Evolutionary conservation across 2,888 invertebrate genomes (phyloP), one percentile per base, ranked within the genome.

Genomic region (Eristalis intricaria): DNA sequence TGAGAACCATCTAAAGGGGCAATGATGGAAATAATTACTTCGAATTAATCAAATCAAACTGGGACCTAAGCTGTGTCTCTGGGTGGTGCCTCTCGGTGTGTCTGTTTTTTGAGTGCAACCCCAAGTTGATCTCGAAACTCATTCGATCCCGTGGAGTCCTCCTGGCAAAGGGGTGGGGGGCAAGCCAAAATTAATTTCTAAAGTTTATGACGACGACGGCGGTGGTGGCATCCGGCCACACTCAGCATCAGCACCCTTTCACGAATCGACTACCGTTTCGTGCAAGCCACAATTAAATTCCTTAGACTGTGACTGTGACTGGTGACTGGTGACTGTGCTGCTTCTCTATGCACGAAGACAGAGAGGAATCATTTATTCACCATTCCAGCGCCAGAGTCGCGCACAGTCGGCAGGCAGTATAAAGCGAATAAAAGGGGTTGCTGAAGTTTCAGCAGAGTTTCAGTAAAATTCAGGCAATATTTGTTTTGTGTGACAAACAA

Each of bases 271-370:
- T 5, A 29, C 10, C 10, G 32, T 32, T n/a, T 32, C 10, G 32
- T 10, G 32, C 32, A 32, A 69, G 69, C 56, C 69, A 56, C 69
- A 69, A 69, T 69, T 69, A 69, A 69, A 69, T 69, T 69, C 69
- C 56, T 69, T 32, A 32, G 11, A 4, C 32, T 29, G 29, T 0
- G 29, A 5, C 29, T 4, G 26, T 2, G 26, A 2, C 22, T 56
- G n/a, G n/a, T n/a, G n/a, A n/a, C n/a, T n/a, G n/a, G n/a, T n/a
- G n/a, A n/a, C 38, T 13, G 2, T 26, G 26, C 11, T 1, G 2
- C 11, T 56, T 19, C 56, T 56, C 22, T 13, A n/a, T n/a, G n/a
- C n/a, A n/a, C 11, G 8, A 4, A 56, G n/a, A 19, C 22, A 56
- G 3, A 19, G 19, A 56, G 4, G 58, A 58, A 23, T 58, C 58